Evolutionary conservation across 2,888 invertebrate species (phyloP).

Genomic region (Sthenelais limicola): DNA sequence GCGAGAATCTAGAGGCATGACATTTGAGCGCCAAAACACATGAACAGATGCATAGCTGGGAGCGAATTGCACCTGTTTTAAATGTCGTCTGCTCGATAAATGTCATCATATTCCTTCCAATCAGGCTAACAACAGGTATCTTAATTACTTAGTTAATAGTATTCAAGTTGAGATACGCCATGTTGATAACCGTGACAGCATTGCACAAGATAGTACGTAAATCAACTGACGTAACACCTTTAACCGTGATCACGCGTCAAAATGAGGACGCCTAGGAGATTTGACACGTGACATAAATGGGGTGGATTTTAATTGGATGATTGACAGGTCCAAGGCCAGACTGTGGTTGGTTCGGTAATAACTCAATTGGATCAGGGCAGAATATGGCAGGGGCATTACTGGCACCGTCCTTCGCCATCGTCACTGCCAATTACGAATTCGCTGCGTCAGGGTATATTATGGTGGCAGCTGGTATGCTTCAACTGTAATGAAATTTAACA

Average conservation of each 20-base stretch:
- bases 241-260: not conserved
- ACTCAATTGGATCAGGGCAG: conserved; percentile 24
- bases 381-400: conserved; percentile 28
- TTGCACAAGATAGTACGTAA: conserved; percentile 12
- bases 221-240: conserved; percentile 9
- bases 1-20: too few species aligned
- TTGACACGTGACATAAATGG: conserved; percentile 36
- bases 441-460: conserved; percentile 30
- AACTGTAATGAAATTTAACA: conserved; percentile 25
- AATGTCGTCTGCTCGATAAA: too few species aligned
- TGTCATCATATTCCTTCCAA: too few species aligned
- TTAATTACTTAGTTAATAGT: conserved; percentile 18
- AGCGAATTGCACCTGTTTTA: too few species aligned
- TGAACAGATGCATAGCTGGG: too few species aligned
- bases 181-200: not conserved
- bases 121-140: conserved; percentile 28
- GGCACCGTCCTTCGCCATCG: conserved; percentile 13
- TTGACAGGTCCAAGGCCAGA: conserved; percentile 23
- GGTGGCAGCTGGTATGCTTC: conserved; percentile 25
- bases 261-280: not conserved
- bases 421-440: conserved; percentile 9
- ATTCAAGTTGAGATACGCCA: conserved; percentile 12
- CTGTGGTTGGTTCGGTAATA: conserved; percentile 28
- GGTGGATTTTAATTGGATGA: conserved; percentile 36
- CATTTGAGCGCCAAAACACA: too few species aligned